A percentile compares a stretch with the other conserved stretches of the same genome.
phyloP scores from a whole-genome alignment of 2,888 invertebrate genomes.

The Reticulitermes lucifugus region DNA sequence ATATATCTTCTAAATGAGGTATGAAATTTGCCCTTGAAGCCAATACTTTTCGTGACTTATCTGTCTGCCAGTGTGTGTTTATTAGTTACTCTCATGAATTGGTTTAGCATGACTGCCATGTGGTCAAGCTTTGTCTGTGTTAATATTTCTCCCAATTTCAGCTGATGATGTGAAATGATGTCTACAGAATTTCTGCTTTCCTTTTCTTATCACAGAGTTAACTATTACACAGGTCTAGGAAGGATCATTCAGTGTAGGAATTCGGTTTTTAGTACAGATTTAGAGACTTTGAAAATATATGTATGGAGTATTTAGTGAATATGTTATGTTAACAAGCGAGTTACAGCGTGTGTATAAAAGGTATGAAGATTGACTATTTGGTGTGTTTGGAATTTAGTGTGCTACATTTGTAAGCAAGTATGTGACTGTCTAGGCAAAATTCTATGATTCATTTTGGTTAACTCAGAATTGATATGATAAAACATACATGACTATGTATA shows the following conservation, averaged over 20 bases:
- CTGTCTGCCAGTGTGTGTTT: not conserved
- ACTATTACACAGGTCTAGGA: not conserved
- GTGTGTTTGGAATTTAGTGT: not conserved
- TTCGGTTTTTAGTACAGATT: not conserved
- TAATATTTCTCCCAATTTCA: not conserved
- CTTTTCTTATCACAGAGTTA: not conserved
- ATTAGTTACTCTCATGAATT: not conserved
- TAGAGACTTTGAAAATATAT: not conserved
- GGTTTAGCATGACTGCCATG: not conserved
- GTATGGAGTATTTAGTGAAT: constrained; percentile 3
- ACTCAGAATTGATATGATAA: not conserved
- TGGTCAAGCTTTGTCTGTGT: not conserved
- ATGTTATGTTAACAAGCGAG: not conserved
- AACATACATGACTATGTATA: constrained; percentile 4
- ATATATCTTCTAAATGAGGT: not conserved
- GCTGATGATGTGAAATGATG: not conserved
- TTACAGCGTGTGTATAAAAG: not conserved
- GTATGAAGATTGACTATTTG: not conserved
- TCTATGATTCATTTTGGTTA: not conserved
- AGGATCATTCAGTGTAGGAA: not conserved
- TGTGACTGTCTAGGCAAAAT: not conserved
- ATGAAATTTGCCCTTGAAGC: not conserved
- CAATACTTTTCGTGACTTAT: not conserved
- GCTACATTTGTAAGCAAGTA: not conserved
- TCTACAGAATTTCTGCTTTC: not conserved